Evolutionary conservation across 2,888 invertebrate genomes (phyloP), one percentile per base, ranked within the genome.

Genomic region (Diarsia mendica): DNA sequence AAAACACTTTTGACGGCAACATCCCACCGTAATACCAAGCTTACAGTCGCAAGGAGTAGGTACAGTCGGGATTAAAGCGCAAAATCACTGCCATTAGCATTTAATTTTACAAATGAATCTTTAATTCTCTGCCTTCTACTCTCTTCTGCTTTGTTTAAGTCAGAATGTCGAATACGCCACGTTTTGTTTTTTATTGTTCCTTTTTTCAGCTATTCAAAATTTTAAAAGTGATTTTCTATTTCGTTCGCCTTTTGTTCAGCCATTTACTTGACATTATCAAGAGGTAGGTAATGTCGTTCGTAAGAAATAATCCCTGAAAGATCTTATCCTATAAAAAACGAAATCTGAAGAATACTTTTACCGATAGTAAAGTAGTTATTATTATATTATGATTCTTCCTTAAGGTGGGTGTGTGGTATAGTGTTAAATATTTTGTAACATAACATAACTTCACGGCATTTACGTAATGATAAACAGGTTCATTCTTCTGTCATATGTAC

Each of bases 41-140:
- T 92, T 92, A 91, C 82, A 90, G 84, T 88, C 90, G 87, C 88
- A 86, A 87, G 89, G 87, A 92, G 91, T 86, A 92, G 92, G 92
- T 92, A 91, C 91, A 90, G 89, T 87, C 89, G 79, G 49, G 94
- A 94, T 96, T 95, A 94, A 91, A 92, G 90, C 90, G 84, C 89
- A 89, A 94, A 95, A 93, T 94, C 93, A 92, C 90, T 89, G 77
- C 91, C 91, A 94, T 95, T 95, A 94, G 94, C 94, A 94, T 95
- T 95, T 95, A 91, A 95, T 95, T 95, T 96, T 92, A 95, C 93
- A 94, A 96, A 95, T 94, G 93, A 94, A 94, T 93, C 89, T 93
- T 93, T 94, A 93, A 94, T 94, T 93, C 91, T 90, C 90, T 92
- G 91, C 91, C 82, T 92, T 91, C 91, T 92, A 92, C 90, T 91